phyloP scores from a whole-genome alignment of 2,113 vertebrate species.

The Cacatua alba region DNA sequence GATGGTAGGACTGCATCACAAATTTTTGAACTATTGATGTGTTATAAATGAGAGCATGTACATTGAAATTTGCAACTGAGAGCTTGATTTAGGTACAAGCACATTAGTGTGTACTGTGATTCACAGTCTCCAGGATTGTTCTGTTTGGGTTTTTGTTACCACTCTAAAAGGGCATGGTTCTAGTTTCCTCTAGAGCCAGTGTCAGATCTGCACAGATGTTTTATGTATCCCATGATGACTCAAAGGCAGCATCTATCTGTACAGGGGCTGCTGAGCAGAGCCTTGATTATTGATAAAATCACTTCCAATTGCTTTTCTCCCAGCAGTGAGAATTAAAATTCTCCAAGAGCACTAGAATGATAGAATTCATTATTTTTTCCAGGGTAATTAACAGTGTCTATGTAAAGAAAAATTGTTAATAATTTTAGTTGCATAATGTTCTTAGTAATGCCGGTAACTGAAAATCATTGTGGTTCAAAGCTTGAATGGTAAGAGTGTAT shows the following conservation, averaged over 20 bases:
- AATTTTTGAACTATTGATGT: not conserved
- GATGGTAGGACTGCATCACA: not conserved
- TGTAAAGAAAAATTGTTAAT: not conserved
- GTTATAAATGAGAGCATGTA: not conserved
- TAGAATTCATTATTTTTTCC: not conserved
- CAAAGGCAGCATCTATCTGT: not conserved
- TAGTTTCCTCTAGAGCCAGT: not conserved
- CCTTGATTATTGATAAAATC: not conserved
- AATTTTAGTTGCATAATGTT: not conserved
- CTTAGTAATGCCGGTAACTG: not conserved
- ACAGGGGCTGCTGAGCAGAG: not conserved
- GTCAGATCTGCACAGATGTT: not conserved
- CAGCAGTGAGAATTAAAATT: conserved; percentile 5
- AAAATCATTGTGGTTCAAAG: not conserved
- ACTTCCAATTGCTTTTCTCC: not conserved
- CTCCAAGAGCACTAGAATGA: not conserved
- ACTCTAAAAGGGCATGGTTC: not conserved
- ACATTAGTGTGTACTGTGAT: not conserved
- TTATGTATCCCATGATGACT: not conserved
- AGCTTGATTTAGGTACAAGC: not conserved
- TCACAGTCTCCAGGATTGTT: not conserved
- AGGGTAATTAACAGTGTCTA: not conserved
- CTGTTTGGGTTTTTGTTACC: not conserved
- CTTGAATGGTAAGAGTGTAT: not conserved
- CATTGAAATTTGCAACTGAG: not conserved